These are phyloP conservation scores for Alouatta palliata DNA, from an alignment of 2,113 vertebrate genomes.

Conservation along the genomic window DNA sequence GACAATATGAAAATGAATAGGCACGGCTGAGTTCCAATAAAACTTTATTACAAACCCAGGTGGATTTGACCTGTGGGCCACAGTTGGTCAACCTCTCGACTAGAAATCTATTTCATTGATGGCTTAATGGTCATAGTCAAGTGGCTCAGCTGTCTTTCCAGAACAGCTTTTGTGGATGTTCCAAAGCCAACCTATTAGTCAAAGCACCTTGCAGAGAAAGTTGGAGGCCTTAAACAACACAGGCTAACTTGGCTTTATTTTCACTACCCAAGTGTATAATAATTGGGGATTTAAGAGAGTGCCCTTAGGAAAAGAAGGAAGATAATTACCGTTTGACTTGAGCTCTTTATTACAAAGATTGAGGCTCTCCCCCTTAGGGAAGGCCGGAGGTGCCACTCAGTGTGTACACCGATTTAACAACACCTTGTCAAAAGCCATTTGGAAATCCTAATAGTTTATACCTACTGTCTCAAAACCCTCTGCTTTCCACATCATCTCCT, in stretches of 20 bases:
- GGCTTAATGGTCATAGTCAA: background rate
- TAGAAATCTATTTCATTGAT: slow-evolving; percentile 12
- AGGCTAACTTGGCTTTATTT: background rate
- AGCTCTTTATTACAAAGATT: slow-evolving; percentile 47
- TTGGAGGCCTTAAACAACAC: slow-evolving; percentile 10
- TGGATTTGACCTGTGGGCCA: background rate
- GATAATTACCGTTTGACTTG: slow-evolving; percentile 58
- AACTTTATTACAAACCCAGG: background rate
- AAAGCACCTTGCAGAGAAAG: slow-evolving; percentile 14
- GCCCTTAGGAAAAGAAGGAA: slow-evolving; percentile 34
- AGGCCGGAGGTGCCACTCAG: slow-evolving; percentile 9
- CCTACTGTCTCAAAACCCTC: slow-evolving; percentile 40
- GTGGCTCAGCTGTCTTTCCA: background rate
- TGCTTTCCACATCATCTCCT: slow-evolving; percentile 67
- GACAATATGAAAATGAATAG: background rate
- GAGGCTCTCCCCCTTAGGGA: background rate
- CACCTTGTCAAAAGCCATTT: slow-evolving; percentile 43
- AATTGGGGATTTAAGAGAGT: slow-evolving; percentile 59
- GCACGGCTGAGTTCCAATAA: slow-evolving; percentile 14
- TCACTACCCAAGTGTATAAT: slow-evolving; percentile 52
- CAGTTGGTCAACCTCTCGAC: background rate
- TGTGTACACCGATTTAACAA: slow-evolving; percentile 9
- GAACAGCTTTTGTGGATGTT: background rate
- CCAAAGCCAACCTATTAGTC: slow-evolving; percentile 10
- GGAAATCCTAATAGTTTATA: slow-evolving; percentile 39